These are phyloP conservation scores for Frankliniella intonsa DNA, from an alignment of 2,888 invertebrate genomes.

Conservation along the genomic window DNA sequence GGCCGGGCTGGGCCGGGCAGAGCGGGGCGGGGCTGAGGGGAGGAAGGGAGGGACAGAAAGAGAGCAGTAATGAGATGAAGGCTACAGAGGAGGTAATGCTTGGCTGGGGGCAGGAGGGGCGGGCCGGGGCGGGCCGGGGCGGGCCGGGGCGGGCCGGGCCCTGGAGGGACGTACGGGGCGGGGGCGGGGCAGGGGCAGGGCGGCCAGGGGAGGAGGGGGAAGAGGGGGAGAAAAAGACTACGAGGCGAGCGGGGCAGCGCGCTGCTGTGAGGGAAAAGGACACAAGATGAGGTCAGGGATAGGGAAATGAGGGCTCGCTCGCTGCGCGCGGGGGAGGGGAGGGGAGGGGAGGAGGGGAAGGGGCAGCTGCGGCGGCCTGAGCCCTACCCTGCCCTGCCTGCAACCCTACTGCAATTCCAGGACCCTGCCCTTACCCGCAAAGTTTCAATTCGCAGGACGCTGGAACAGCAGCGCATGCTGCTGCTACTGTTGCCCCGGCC, in stretches of 20 bases:
- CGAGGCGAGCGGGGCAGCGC: not conserved
- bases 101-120: not conserved
- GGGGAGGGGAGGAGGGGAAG: no score
- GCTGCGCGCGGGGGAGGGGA: no score
- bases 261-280: not conserved
- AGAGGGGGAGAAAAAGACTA: not conserved
- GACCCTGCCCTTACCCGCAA: not conserved
- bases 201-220: not conserved
- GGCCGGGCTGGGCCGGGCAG: not conserved
- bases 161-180: not conserved
- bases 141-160: not conserved
- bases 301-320: not conserved
- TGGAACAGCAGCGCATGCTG: no score
- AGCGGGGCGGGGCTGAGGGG: not conserved
- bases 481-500: no score
- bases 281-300: constrained; percentile 24
- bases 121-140: not conserved
- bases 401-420: constrained; percentile 7
- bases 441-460: constrained; percentile 1
- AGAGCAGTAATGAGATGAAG: constrained; percentile 24
- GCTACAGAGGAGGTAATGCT: constrained; percentile 22
- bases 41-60: constrained; percentile 1
- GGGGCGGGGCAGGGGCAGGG: not conserved
- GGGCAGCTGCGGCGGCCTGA: no score
- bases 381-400: not conserved